A percentile compares a stretch with the other conserved stretches of the same genome.
phyloP scores from a whole-genome alignment of 2,888 invertebrate species.

The Melipona bicolor region DNA sequence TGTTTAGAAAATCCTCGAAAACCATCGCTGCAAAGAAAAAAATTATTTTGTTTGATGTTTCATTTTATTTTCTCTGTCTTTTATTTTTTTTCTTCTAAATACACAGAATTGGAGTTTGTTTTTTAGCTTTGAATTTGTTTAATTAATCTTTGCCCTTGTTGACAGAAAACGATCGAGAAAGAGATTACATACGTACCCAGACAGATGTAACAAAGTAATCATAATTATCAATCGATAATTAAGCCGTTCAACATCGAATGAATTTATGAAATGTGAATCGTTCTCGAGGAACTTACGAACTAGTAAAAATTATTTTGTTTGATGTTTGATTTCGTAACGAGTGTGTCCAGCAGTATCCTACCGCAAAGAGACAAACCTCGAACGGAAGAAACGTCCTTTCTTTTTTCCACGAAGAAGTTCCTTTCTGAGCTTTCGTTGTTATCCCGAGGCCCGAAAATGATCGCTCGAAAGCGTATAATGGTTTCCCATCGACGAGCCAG shows the following conservation, averaged over 20 bases:
- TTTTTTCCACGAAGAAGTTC: too few relatives aligned
- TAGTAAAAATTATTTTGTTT: too few relatives aligned
- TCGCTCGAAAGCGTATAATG: slow-evolving; percentile 3
- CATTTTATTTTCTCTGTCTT: neutral
- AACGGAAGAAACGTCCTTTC: neutral
- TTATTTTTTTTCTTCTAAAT: neutral
- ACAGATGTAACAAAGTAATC: too few relatives aligned
- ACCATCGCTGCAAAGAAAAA: neutral
- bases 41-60: neutral
- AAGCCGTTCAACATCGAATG: neutral
- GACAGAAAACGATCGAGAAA: neutral
- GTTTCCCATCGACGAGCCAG: neutral
- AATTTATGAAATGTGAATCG: too few relatives aligned
- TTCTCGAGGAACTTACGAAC: too few relatives aligned
- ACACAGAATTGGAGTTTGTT: neutral
- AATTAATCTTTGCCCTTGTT: neutral
- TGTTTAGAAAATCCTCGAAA: neutral
- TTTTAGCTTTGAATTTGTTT: neutral
- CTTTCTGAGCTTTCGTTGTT: neutral
- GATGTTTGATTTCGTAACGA: too few relatives aligned
- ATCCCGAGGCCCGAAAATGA: neutral
- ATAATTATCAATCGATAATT: neutral
- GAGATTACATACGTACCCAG: neutral
- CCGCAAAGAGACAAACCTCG: neutral
- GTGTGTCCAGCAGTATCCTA: too few relatives aligned